Evolutionary conservation across 2,797 vertebrate genomes (phyloP).

Genomic region (Botia kubotai): DNA sequence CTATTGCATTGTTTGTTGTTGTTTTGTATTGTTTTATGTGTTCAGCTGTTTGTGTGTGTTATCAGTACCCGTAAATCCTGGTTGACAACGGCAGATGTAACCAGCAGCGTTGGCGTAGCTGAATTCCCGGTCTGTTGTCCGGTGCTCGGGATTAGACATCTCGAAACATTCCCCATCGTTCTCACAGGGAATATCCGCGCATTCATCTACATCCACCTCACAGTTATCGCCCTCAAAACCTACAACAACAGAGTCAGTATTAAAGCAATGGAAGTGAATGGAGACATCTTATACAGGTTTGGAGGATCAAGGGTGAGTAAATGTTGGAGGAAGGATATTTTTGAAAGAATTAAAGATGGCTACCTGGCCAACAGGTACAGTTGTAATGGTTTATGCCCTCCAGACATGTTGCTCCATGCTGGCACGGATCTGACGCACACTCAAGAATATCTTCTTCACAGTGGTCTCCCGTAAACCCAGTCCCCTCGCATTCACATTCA

Average conservation of each 20-base stretch:
- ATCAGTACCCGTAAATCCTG: conserved; percentile 86
- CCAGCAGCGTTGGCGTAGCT: conserved; percentile 83
- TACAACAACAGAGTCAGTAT: conserved; percentile 57
- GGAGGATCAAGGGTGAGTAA: too few relatives aligned
- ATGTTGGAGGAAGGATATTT: background rate
- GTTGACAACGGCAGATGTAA: conserved; percentile 87
- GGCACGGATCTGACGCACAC: conserved; percentile 88
- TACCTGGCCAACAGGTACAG: conserved; percentile 93
- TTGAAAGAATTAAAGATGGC: background rate
- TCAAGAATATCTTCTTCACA: conserved; percentile 90
- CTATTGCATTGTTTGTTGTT: too few relatives aligned
- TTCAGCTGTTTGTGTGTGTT: background rate
- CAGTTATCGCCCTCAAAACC: conserved; percentile 87
- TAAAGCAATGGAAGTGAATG: too few relatives aligned
- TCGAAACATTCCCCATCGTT: conserved; percentile 85
- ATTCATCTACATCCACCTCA: conserved; percentile 88
- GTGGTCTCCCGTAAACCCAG: conserved; percentile 84
- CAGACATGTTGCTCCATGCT: conserved; percentile 83
- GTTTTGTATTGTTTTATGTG: too few relatives aligned
- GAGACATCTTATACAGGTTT: too few relatives aligned
- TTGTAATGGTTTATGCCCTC: conserved; percentile 85
- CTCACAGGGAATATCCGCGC: conserved; percentile 80
- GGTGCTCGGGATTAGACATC: conserved; percentile 82
- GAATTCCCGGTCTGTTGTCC: conserved; percentile 79
- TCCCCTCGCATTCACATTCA: conserved; percentile 85